Base-by-base conservation (phyloP, 2,113 vertebrate species). In the Mohoua ochrocephala region DNA sequence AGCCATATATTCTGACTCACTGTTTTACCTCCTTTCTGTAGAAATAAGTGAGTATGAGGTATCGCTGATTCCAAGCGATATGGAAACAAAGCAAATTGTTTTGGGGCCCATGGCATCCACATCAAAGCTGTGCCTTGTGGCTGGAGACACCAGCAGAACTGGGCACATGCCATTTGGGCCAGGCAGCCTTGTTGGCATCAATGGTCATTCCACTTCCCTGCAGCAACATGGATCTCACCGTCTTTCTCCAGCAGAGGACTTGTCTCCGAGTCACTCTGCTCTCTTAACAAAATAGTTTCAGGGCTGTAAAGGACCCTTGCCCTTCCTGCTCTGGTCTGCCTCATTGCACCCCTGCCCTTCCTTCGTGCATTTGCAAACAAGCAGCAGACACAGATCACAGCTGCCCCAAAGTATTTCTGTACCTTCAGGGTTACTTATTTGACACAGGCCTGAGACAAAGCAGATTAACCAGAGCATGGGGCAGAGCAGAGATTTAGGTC, bases 131-230 rank as follows among this genome's bases (percentile, higher is more conserved):
- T 35, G 47, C 17, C 13, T 44, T 86, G 41, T 24, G 37, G 11
- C n/a, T 47, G 31, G 31, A 71, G 59, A 26, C 41, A 81, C 5
- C 37, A 53, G 41, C 19, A 87, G 45, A 31, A 17, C 30, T 82
- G 56, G 47, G 37, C 27, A 47, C 0, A 0, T 27, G 30, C 26
- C 1, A 0, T 16, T 64, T 60, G 67, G 44, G 49, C 45, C 19
- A 49, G 28, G 47, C 45, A 75, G 18, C 28, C 33, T 45, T 14
- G 10, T 3, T 73, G 39, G 47, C 12, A 65, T 42, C 44, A 33
- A 1, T 6, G 41, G 67, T 39, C n/a, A 3, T n/a, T 75, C 37
- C n/a, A 26, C 19, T 76, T 41, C 13, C 12, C 67, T 44, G 28
- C 33, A 52, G 63, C 24, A 13, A 7, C 24, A 7, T 11, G 45